These are phyloP conservation scores for Cephalopholis sonnerati DNA, from an alignment of 2,113 vertebrate genomes.

Conservation along the genomic window DNA sequence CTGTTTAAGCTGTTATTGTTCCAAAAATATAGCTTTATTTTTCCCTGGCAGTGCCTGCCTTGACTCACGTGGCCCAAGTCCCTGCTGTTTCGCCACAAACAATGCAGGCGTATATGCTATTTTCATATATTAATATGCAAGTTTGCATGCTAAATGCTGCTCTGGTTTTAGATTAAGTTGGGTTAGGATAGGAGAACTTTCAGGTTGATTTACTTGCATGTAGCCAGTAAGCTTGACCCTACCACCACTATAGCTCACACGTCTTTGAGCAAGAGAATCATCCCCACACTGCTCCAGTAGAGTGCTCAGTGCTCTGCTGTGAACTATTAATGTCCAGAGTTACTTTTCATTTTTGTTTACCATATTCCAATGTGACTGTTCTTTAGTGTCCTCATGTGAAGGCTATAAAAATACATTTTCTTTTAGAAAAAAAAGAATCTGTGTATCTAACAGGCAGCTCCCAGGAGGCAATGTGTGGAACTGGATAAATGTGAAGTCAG, in stretches of 20 bases:
- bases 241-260: not conserved
- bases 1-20: slow-evolving; percentile 24
- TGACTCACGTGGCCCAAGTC: slow-evolving; percentile 5
- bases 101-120: not conserved
- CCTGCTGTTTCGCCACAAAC: not conserved
- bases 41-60: slow-evolving; percentile 6
- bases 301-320: not conserved
- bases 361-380: slow-evolving; percentile 2
- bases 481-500: slow-evolving; percentile 25
- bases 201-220: not conserved
- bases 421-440: slow-evolving; percentile 13
- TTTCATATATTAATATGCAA: not conserved
- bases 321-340: slow-evolving; percentile 4
- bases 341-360: slow-evolving; percentile 22
- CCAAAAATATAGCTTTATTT: slow-evolving; percentile 45
- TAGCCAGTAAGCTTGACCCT: not conserved
- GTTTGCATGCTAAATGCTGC: not conserved
- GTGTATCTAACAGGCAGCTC: slow-evolving; percentile 31
- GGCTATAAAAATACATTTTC: slow-evolving; percentile 6
- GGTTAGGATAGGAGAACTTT: not conserved
- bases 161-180: not conserved
- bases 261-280: slow-evolving; percentile 9
- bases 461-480: slow-evolving; percentile 15
- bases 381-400: not conserved
- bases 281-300: not conserved